A percentile compares a stretch with the other conserved stretches of the same genome.
phyloP scores from a whole-genome alignment of 2,888 invertebrate species.

The Chesias legatella region DNA sequence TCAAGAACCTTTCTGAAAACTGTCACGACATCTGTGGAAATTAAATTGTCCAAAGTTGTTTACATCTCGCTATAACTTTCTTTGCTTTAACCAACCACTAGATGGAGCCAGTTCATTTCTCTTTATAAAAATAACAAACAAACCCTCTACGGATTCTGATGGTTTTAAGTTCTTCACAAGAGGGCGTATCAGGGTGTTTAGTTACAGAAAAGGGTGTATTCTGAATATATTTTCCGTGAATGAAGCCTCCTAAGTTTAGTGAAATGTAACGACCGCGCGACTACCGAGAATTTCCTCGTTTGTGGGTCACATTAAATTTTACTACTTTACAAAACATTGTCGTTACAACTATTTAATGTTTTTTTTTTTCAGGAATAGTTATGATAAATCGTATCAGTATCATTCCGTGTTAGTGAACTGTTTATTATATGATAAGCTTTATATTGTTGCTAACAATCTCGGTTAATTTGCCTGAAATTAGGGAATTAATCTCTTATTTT shows the following conservation, averaged over 20 bases:
- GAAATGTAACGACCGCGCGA: conserved; percentile 26
- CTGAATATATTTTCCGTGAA: conserved; percentile 16
- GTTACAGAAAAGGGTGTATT: conserved; percentile 11
- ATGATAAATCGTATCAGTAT: not conserved
- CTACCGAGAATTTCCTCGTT: conserved; percentile 30
- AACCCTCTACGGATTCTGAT: not conserved
- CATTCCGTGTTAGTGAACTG: not conserved
- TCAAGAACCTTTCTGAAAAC: conserved; percentile 2
- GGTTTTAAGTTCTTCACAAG: conserved; percentile 7
- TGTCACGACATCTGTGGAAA: conserved; percentile 17
- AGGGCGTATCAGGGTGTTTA: conserved; percentile 13
- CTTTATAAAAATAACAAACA: too few relatives aligned
- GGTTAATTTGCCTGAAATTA: not conserved
- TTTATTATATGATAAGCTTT: not conserved
- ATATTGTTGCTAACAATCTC: not conserved
- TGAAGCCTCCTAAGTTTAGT: conserved; percentile 29
- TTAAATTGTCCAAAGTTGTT: too few relatives aligned
- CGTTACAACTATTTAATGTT: conserved; percentile 34
- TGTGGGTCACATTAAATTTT: conserved; percentile 35
- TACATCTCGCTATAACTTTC: too few relatives aligned
- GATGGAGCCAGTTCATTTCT: conserved; percentile 2
- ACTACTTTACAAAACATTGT: conserved; percentile 29
- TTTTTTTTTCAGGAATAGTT: conserved; percentile 2
- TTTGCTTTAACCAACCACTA: not conserved
- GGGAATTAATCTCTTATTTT: not conserved